A percentile compares a stretch with the other conserved stretches of the same genome.
Evolutionary conservation across 2,888 invertebrate genomes (phyloP).

Genomic region (Tetanocera ferruginea): DNA sequence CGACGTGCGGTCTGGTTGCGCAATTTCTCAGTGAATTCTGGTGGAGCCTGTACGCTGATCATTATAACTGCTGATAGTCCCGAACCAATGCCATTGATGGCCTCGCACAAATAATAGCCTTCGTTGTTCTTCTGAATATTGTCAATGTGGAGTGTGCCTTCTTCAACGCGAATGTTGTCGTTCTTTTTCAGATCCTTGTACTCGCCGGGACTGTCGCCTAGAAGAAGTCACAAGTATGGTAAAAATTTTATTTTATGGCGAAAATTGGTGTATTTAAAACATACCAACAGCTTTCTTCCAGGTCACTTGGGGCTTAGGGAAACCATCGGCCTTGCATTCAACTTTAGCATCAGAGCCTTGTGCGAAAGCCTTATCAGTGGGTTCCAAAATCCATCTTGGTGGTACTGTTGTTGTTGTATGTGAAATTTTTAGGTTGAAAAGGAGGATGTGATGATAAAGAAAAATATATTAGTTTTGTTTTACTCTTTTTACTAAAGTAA

Average conservation of each 20-base stretch:
- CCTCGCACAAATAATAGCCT: slow-evolving; percentile 95
- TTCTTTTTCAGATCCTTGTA: slow-evolving; percentile 93
- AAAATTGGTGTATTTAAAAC: slow-evolving; percentile 43
- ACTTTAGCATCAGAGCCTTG: slow-evolving; percentile 94
- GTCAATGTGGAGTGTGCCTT: slow-evolving; percentile 90
- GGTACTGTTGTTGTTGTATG: slow-evolving; percentile 76
- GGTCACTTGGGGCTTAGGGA: slow-evolving; percentile 92
- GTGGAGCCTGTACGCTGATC: slow-evolving; percentile 95
- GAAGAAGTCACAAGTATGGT: slow-evolving; percentile 41
- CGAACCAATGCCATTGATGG: slow-evolving; percentile 95
- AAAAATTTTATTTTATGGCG: neutral
- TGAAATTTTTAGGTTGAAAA: slow-evolving; percentile 16
- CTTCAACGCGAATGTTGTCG: slow-evolving; percentile 92
- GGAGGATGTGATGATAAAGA: slow-evolving; percentile 35
- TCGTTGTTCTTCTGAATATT: slow-evolving; percentile 94
- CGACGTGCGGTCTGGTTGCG: slow-evolving; percentile 92
- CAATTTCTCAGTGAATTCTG: slow-evolving; percentile 92
- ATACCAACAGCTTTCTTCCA: slow-evolving; percentile 97
- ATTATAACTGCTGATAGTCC: slow-evolving; percentile 94
- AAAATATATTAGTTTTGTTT: slow-evolving; percentile 55
- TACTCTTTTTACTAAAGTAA: neutral
- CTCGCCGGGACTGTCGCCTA: slow-evolving; percentile 92
- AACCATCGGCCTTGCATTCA: slow-evolving; percentile 96
- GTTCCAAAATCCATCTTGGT: slow-evolving; percentile 95
- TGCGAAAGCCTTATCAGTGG: slow-evolving; percentile 94